Base-by-base conservation (phyloP, 2,888 invertebrate species). In the Mesorhabditis sp. region DNA sequence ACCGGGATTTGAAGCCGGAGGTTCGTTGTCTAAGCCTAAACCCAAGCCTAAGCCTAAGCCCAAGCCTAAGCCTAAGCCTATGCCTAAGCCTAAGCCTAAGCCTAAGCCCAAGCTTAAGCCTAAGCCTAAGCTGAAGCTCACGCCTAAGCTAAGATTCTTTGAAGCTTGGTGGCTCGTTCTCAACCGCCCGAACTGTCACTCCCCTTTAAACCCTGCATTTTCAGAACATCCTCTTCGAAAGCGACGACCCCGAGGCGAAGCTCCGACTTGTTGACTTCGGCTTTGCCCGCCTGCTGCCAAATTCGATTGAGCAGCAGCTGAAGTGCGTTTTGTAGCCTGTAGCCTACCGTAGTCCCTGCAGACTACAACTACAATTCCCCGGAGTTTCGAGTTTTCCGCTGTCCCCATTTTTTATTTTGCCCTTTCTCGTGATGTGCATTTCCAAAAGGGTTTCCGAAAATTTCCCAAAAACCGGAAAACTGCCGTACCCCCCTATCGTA, bases 251-350 rank as follows among this genome's bases (percentile, higher is more conserved):
- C 73, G 86, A 89, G 74, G 89, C 90, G 13, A 89, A 90, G 78
- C 90, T 96, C 41, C 94, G 95, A 86, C 90, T 97, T 62, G 93
- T 96, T 1, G 97, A 97, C 88, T 97, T 97, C 87, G 96, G 97
- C 7, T 95, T 95, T 88, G 94, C 96, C 15, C 89, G 93, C n/a
- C 88, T 90, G 76, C 91, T 91, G 82, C 90, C 84, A 5, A 77
- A 73, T 43, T 66, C 77, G 7, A 74, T 77, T 65, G 80, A 80
- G 62, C 76, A 78, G 70, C 79, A 83, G 69, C 72, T 80, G 67
- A 80, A 78, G 80, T 79, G 72, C 69, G 77, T 78, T 58, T 50
- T 7, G 7, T 50, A 28, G 28, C 28, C 28, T 28, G 28, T 28
- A 28, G 28, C 28, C 28, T 28, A 28, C 28, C 28, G 28, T 28